Conservation (phyloP, 2,113 vertebrate genomes). For the Grallaria varia region DNA sequence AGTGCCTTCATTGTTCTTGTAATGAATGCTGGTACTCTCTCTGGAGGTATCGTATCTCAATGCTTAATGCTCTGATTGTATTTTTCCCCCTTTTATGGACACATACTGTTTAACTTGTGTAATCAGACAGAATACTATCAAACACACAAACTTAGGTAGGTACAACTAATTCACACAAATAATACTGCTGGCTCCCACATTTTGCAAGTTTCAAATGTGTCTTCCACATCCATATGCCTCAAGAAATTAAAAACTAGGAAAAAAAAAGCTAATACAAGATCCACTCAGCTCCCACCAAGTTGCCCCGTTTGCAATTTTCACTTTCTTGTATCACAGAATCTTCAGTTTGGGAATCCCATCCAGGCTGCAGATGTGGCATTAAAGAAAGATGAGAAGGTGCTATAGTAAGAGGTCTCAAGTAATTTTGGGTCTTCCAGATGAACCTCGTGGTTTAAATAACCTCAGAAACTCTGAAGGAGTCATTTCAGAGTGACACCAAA, state of each 20-base stretch:
- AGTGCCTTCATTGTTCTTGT: background rate
- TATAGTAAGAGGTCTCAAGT: background rate
- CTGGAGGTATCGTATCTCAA: background rate
- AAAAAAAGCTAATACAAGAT: background rate
- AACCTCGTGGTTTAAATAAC: background rate
- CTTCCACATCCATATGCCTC: background rate
- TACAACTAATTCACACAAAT: background rate
- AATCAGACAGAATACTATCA: background rate
- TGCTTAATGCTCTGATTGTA: background rate
- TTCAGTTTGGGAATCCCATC: background rate
- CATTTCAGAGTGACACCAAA: background rate
- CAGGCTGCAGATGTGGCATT: background rate
- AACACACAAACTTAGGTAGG: background rate
- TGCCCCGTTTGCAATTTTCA: background rate
- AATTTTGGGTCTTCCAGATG: background rate
- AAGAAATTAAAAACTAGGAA: background rate
- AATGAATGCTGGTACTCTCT: background rate
- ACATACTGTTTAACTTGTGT: background rate
- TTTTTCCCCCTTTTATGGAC: background rate
- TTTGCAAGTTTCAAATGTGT: background rate
- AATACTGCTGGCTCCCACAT: background rate
- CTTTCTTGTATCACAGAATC: background rate
- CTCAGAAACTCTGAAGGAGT: background rate
- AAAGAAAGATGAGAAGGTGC: background rate
- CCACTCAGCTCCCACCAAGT: background rate